phyloP scores from a whole-genome alignment of 2,888 invertebrate genomes.

The Drosophila cyrtoloma region DNA sequence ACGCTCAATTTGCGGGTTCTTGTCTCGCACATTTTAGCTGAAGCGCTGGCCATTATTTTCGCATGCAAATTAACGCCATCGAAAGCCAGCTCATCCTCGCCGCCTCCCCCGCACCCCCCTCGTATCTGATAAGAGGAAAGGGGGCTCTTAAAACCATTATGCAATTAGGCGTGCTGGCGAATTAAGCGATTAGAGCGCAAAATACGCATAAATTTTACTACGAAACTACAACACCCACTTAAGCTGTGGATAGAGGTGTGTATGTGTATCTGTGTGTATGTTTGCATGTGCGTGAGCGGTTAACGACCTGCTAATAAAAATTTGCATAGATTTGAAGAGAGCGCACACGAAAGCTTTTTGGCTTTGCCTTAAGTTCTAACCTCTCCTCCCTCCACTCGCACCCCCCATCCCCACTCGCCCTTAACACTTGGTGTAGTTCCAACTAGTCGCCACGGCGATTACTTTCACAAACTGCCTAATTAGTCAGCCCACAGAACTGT shows the following conservation, averaged over 20 bases:
- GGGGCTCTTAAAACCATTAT: conserved; percentile 65
- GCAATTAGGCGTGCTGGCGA: conserved; percentile 71
- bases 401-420: not conserved
- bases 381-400: not conserved
- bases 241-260: conserved; percentile 30
- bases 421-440: conserved; percentile 10
- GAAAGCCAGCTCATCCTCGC: conserved; percentile 7
- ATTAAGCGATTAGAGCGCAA: conserved; percentile 75
- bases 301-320: conserved; percentile 79
- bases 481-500: conserved; percentile 67
- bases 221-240: conserved; percentile 76
- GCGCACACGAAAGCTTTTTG: conserved; percentile 42
- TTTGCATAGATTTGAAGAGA: conserved; percentile 69
- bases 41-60: conserved; percentile 60
- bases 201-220: conserved; percentile 71
- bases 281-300: conserved; percentile 60
- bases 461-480: conserved; percentile 81
- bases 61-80: conserved; percentile 69
- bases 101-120: not conserved
- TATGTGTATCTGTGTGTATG: conserved; percentile 18
- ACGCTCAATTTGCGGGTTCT: conserved; percentile 55
- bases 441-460: conserved; percentile 53
- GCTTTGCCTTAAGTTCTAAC: not conserved
- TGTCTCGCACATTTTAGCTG: conserved; percentile 22
- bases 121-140: not conserved